These are phyloP conservation scores for Agriopis marginaria DNA, from an alignment of 2,888 invertebrate species.

Conservation along the genomic window DNA sequence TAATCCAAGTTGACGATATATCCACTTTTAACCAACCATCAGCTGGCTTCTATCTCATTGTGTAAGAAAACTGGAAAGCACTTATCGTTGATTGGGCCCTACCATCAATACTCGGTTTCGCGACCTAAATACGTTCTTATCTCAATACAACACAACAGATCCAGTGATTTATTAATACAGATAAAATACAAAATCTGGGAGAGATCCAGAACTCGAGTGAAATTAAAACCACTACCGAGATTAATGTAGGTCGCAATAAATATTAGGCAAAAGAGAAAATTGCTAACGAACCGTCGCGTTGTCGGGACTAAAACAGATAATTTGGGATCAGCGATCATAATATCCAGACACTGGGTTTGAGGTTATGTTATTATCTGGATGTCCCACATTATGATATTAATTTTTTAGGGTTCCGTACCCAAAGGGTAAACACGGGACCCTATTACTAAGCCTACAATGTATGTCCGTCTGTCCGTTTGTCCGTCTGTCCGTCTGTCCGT, in stretches of 20 bases:
- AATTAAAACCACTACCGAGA: slow-evolving; percentile 36
- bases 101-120: slow-evolving; percentile 8
- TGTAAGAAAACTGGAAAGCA: slow-evolving; percentile 1
- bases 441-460: no score
- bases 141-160: slow-evolving; percentile 9
- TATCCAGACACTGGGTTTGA: no score
- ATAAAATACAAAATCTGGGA: slow-evolving; percentile 20
- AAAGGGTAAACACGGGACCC: no score
- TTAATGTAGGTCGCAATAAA: slow-evolving; percentile 33
- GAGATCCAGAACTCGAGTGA: slow-evolving; percentile 19
- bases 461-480: no score
- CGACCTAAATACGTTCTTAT: slow-evolving; percentile 7
- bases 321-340: no score
- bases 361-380: no score
- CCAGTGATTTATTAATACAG: slow-evolving; percentile 25
- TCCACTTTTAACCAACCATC: no score
- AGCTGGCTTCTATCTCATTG: background rate
- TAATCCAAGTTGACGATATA: no score
- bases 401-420: no score
- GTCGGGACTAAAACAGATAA: no score
- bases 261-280: slow-evolving; percentile 21
- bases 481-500: no score
- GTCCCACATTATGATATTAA: no score
- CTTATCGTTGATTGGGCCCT: slow-evolving; percentile 5
- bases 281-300: slow-evolving; percentile 10